Base-by-base conservation (phyloP, 2,888 invertebrate species). In the Eudemis profundana region DNA sequence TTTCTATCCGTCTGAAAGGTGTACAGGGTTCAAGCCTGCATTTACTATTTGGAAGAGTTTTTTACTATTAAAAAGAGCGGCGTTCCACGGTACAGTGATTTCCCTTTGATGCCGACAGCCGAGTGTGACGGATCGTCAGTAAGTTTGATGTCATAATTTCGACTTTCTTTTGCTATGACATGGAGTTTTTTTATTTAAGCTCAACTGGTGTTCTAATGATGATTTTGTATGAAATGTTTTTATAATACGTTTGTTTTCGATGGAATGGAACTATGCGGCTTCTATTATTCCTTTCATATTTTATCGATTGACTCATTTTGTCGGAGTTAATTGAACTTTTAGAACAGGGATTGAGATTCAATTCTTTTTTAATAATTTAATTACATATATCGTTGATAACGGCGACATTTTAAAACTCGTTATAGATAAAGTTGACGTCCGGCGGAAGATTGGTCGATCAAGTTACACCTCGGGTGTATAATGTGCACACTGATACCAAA, bases 101-200 rank as follows among this genome's bases (percentile, higher is more conserved):
- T 79, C 76, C 77, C 79, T 84, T 82, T 78, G 77, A 74, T 70
- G 73, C 61, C 69, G 69, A 68, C 74, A 73, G 68, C 73, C 57
- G 66, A 70, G 75, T 79, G 78, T 81, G 78, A 84, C 83, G 70
- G 76, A 73, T 74, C 66, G 72, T 67, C 69, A 68, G 63, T 64
- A 65, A 72, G 70, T 71, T 76, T 73, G 75, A 81, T 77, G 77
- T 74, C 74, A 78, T 80, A 78, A 79, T 83, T 80, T 74, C 56
- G 68, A 69, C 56, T 74, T 73, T 66, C 73, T 69, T 69, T 67
- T 63, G 40, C 38, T 68, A 69, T 65, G 65, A 60, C 29, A 60
- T 65, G 51, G 57, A 10, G 42, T 33, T 65, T 64, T 65, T 63
- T 59, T 33, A 8, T 57, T 33, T 36, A 15, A 21, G 8, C 59